phyloP scores from a whole-genome alignment of 1,140 invertebrate species.

The Megalopta genalis region DNA sequence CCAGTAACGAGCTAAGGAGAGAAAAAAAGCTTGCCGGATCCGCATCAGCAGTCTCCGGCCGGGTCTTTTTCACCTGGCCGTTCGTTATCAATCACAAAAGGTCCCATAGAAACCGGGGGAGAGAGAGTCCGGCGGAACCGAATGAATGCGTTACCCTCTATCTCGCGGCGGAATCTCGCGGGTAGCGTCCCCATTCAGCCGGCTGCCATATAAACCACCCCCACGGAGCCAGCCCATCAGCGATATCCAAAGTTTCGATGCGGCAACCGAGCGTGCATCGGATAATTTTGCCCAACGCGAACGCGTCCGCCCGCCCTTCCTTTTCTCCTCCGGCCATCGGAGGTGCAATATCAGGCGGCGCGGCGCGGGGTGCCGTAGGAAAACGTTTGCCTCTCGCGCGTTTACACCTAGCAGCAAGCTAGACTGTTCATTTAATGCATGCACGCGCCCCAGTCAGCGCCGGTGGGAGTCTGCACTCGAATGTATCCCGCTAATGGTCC shows the following conservation, averaged over 20 bases:
- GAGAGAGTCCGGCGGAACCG: background rate
- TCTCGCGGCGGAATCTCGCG: slow-evolving; percentile 12
- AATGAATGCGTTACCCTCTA: slow-evolving; percentile 33
- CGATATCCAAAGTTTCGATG: slow-evolving; percentile 41
- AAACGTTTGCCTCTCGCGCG: slow-evolving; percentile 40
- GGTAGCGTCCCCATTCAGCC: slow-evolving; percentile 31
- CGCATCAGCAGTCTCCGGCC: background rate
- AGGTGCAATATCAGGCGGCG: slow-evolving; percentile 7
- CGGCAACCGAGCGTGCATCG: slow-evolving; percentile 1
- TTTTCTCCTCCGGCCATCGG: too few relatives aligned
- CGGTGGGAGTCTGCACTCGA: background rate
- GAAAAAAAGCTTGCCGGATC: background rate
- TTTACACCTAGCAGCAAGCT: slow-evolving; percentile 22
- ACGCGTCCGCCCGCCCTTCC: too few relatives aligned
- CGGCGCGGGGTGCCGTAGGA: slow-evolving; percentile 11
- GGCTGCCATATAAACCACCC: slow-evolving; percentile 7
- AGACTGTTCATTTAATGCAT: slow-evolving; percentile 39
- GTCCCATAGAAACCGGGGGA: slow-evolving; percentile 14
- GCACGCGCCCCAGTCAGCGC: background rate
- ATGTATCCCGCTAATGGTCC: slow-evolving; percentile 44
- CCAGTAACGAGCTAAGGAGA: background rate
- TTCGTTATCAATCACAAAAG: slow-evolving; percentile 41
- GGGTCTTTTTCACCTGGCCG: background rate
- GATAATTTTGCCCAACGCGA: slow-evolving; percentile 19
- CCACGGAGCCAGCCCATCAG: background rate